Conservation (phyloP, 2,113 vertebrate genomes). For the Chaetura pelagica region DNA sequence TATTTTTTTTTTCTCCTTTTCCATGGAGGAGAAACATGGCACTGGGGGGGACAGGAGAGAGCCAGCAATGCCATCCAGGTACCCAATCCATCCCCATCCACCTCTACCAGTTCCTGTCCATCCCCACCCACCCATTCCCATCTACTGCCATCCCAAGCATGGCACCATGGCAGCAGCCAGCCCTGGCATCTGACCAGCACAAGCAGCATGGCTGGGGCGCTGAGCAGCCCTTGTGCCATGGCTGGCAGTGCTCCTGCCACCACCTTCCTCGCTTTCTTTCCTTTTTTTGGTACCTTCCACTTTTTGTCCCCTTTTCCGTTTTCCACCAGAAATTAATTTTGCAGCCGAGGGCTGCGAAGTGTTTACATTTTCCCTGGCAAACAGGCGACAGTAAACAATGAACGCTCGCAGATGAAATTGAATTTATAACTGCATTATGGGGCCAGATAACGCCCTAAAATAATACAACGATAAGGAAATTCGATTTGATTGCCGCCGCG, state of each 20-base stretch:
- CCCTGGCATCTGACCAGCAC: not conserved
- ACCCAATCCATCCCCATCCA: not conserved
- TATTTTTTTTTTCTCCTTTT: constrained; percentile 47
- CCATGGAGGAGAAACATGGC: not conserved
- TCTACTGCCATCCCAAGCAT: not conserved
- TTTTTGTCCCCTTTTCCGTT: constrained; percentile 62
- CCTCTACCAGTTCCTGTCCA: not conserved
- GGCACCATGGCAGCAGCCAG: not conserved
- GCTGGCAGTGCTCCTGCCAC: fast-evolving
- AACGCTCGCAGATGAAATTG: constrained; percentile 88
- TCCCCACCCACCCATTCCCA: not conserved
- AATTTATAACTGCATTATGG: constrained; percentile 98
- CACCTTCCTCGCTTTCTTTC: not conserved
- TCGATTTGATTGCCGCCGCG: constrained; percentile 92
- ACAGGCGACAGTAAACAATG: constrained; percentile 97
- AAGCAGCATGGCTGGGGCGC: not conserved
- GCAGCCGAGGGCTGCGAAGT: constrained; percentile 83
- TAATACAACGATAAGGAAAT: constrained; percentile 98
- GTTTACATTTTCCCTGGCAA: constrained; percentile 91
- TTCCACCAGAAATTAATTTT: constrained; percentile 89
- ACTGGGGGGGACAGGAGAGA: not conserved
- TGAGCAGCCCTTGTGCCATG: not conserved
- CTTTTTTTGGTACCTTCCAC: not conserved
- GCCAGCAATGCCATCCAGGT: fast-evolving
- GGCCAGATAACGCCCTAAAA: constrained; percentile 97